Base-by-base conservation (phyloP, 1,140 invertebrate genomes). In the Nomia melanderi region DNA sequence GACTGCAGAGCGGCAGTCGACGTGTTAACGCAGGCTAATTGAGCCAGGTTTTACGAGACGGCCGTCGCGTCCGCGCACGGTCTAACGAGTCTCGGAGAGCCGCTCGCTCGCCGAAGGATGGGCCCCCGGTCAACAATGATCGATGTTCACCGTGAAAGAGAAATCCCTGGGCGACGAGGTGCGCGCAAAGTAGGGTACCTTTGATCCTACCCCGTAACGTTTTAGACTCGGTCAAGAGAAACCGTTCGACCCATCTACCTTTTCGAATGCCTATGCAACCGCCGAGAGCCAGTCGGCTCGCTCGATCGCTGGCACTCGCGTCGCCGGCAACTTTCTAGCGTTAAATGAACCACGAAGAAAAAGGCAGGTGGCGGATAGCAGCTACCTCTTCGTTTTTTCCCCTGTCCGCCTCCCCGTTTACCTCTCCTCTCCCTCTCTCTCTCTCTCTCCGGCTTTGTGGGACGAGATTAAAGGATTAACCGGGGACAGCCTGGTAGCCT, bases 151-250 rank as follows among this genome's bases (percentile, higher is more conserved):
- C 29, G 41, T 74, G 44, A 73, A 65, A 67, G 71, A 67, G 71
- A 79, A 79, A 79, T 72, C 60, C 54, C 47, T 44, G 41, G 41
- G 23, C 14, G 41, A 23, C 39, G 39, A 78, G 36, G 41, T 62
- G 41, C 12, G 41, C 20, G 36, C 47, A 79, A n/a, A 79, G 71
- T 79, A 75, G 77, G 77, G 71, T 79, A 79, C 71, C 77, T 79
- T 75, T 74, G 77, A 79, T 79, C 71, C 77, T 62, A 41, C 53
- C 11, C 56, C 74, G 54, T 72, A 67, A 75, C 62, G 62, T 36
- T 74, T 73, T 66, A 65, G 62, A 41, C 70, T 64, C 70, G 57
- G 36, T 63, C 17, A 57, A 62, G 77, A 79, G 71, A 79, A 79
- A 79, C 71, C 56, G 54, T 54, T 71, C 65, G 74, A 77, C 56